phyloP scores from a whole-genome alignment of 2,888 invertebrate species.

The Trilocha varians region DNA sequence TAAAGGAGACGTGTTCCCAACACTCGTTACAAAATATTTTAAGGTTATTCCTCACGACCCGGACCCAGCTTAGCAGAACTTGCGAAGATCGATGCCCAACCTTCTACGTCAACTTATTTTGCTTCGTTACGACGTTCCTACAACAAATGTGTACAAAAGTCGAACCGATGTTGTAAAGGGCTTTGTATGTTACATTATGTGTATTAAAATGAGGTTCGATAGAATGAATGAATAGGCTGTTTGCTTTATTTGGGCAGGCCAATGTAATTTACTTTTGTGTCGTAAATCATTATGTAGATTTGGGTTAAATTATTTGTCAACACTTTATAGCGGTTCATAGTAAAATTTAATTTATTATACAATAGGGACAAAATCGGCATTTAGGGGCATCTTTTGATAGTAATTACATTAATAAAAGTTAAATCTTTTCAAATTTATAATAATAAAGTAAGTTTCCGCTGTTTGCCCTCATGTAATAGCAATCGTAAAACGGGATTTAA shows the following conservation, averaged over 20 bases:
- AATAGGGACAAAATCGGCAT: no score
- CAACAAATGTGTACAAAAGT: conserved; percentile 16
- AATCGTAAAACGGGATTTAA: no score
- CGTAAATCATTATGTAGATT: not conserved
- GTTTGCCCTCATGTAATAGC: no score
- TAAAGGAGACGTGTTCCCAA: conserved; percentile 32
- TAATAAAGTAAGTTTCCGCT: no score
- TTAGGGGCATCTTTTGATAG: no score
- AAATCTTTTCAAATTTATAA: no score
- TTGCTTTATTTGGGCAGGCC: not conserved
- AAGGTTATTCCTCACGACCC: conserved; percentile 43
- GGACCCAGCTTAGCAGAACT: conserved; percentile 42
- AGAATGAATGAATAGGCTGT: not conserved
- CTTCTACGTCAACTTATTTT: conserved; percentile 28
- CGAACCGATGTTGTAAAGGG: conserved; percentile 1
- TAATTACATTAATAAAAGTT: no score
- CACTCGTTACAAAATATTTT: conserved; percentile 42
- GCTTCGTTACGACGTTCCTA: conserved; percentile 26
- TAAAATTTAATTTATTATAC: no score
- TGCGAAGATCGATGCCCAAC: conserved; percentile 41
- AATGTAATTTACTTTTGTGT: not conserved
- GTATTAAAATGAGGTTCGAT: conserved; percentile 1
- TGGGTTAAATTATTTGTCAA: no score
- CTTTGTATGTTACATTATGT: conserved; percentile 3
- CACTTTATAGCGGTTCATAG: no score